phyloP scores from a whole-genome alignment of 1,140 invertebrate species.

The Orius insidiosus region DNA sequence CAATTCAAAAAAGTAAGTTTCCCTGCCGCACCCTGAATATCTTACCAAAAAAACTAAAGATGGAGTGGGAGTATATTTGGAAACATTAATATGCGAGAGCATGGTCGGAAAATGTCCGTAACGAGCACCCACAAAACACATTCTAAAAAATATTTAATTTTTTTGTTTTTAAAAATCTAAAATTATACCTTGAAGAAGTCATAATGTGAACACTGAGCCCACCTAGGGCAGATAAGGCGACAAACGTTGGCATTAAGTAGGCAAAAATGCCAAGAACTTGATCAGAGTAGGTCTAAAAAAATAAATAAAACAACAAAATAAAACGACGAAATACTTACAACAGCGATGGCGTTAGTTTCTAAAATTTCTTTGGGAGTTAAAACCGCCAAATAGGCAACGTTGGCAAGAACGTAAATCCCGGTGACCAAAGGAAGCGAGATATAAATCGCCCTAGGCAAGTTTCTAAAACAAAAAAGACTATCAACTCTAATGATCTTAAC shows the following conservation, averaged over 20 bases:
- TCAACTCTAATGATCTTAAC: not conserved
- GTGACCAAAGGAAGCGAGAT: slow-evolving; percentile 85
- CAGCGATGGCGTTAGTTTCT: slow-evolving; percentile 79
- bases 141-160: slow-evolving; percentile 27
- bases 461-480: slow-evolving; percentile 41
- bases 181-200: slow-evolving; percentile 47
- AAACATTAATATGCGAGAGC: slow-evolving; percentile 68
- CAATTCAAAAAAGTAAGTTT: too few species aligned
- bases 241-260: slow-evolving; percentile 68
- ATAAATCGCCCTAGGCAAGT: slow-evolving; percentile 85
- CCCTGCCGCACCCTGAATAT: too few species aligned
- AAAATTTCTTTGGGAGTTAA: slow-evolving; percentile 66
- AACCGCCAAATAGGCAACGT: slow-evolving; percentile 85
- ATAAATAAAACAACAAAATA: not conserved
- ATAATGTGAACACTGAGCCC: slow-evolving; percentile 79
- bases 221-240: slow-evolving; percentile 70
- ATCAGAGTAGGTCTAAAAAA: slow-evolving; percentile 61
- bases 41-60: slow-evolving; percentile 73
- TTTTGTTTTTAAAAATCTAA: not conserved
- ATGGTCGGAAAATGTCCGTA: slow-evolving; percentile 76
- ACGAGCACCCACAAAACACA: slow-evolving; percentile 81
- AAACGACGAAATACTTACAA: slow-evolving; percentile 60
- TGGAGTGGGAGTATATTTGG: slow-evolving; percentile 65
- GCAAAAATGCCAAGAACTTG: slow-evolving; percentile 47
- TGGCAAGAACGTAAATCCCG: slow-evolving; percentile 77